Evolutionary conservation across 2,797 vertebrate genomes (phyloP), one percentile per base, ranked within the genome.

Genomic region (Mus spretus): DNA sequence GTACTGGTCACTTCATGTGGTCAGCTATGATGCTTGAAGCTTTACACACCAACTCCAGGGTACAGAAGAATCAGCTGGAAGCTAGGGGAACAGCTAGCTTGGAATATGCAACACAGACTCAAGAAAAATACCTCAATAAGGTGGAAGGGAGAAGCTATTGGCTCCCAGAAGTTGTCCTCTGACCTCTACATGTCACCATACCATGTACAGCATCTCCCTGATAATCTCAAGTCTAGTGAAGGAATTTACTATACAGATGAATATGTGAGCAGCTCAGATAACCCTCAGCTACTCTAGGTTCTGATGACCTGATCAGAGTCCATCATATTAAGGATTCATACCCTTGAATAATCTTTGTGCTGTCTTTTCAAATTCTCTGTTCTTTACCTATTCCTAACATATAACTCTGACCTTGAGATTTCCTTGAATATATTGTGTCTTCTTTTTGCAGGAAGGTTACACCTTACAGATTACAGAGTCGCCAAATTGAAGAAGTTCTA

Each of bases 381-480:
- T 40, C 34, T 34, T 91, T 61, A 70, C 26, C n/a, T 87, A 61
- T 81, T 85, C 87, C 90, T 97, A 80, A 93, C 31, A 26, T 88
- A 83, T 6, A 82, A 59, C 20, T 89, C 11, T 90, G 59, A 81
- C 31, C 14, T 93, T 85, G 26, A 96, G 26, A 80, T 24, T 74
- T 92, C 47, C 37, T 78, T 88, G 15, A 96, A 75, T 81, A 85
- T 75, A 85, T 53, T 92, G 13, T 59, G 50, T 53, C 37, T 75
- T 85, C 31, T 28, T 84, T 89, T 81, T 70, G 44, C 28, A 74
- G 7, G 77, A 85, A 90, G 77, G 94, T 82, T 79, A 82, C 95
- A 88, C 55, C n/a, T 89, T 95, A 90, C 92, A 85, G 59, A 55
- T 91, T 95, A 89, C 10, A 13, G 28, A 89, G 19, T 88, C 44